A percentile compares a stretch with the other conserved stretches of the same genome.
These are phyloP conservation scores for Meteorus sp. DNA, from an alignment of 1,140 invertebrate genomes.

Conservation along the genomic window DNA sequence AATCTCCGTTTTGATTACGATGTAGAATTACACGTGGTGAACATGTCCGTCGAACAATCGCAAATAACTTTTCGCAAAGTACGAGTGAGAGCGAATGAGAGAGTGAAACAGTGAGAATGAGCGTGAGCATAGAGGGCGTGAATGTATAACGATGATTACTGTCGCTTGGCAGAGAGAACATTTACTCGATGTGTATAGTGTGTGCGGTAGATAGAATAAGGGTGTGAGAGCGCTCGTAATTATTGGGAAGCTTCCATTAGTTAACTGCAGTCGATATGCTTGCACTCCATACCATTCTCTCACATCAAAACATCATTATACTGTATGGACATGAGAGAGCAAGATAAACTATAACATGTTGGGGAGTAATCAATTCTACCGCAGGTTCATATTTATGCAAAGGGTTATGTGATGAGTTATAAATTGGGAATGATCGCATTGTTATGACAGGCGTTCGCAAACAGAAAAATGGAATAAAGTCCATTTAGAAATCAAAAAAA, in stretches of 20 bases:
- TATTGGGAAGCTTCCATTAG: slow-evolving; percentile 60
- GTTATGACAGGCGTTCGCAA: too few species aligned
- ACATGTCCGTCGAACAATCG: slow-evolving; percentile 17
- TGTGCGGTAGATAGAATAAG: too few species aligned
- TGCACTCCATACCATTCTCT: slow-evolving; percentile 41
- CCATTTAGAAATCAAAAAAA: too few species aligned
- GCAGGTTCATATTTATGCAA: neutral
- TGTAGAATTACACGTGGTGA: neutral
- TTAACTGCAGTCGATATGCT: slow-evolving; percentile 56
- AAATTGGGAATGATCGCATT: neutral
- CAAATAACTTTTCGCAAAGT: slow-evolving; percentile 23
- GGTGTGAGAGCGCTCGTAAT: slow-evolving; percentile 46
- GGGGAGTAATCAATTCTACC: slow-evolving; percentile 52
- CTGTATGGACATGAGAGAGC: slow-evolving; percentile 44
- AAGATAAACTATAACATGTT: slow-evolving; percentile 24
- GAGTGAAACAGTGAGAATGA: too few species aligned
- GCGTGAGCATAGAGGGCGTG: neutral
- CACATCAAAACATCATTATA: slow-evolving; percentile 60
- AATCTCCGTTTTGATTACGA: slow-evolving; percentile 12
- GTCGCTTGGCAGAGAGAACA: slow-evolving; percentile 49
- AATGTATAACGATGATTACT: slow-evolving; percentile 55
- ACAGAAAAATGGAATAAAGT: too few species aligned
- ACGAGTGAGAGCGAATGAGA: too few species aligned
- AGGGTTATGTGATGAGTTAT: too few species aligned
- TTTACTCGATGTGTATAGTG: slow-evolving; percentile 36